These are phyloP conservation scores for Aricia artaxerxes DNA, from an alignment of 2,888 invertebrate genomes.

Conservation along the genomic window DNA sequence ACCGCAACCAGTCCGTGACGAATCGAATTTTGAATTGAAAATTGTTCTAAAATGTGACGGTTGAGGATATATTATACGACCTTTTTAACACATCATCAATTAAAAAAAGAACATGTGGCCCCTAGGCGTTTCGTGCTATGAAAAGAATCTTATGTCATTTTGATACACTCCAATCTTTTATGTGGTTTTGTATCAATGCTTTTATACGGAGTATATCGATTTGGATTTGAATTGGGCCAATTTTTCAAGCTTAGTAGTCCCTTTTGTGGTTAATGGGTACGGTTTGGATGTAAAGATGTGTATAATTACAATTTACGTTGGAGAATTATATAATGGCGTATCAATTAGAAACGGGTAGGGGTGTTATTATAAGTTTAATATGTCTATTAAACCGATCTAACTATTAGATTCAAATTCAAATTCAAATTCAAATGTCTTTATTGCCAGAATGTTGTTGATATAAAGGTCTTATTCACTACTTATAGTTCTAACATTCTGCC, in stretches of 20 bases:
- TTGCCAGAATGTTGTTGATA: no score
- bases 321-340: conserved; percentile 41
- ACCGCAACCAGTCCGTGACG: conserved; percentile 25
- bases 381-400: not conserved
- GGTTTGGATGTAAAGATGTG: conserved; percentile 57
- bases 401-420: no score
- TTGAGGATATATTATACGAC: conserved; percentile 62
- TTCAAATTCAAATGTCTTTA: no score
- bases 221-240: conserved; percentile 72
- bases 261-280: conserved; percentile 68
- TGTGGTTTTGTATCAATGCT: conserved; percentile 50
- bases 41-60: conserved; percentile 39
- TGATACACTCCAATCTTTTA: conserved; percentile 75
- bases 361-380: conserved; percentile 7
- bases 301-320: conserved; percentile 60
- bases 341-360: conserved; percentile 20
- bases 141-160: conserved; percentile 77
- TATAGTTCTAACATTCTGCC: no score
- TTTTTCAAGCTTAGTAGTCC: conserved; percentile 78
- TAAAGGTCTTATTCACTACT: no score
- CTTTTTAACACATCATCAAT: conserved; percentile 80
- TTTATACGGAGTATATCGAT: conserved; percentile 48
- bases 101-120: conserved; percentile 69
- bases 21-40: conserved; percentile 21
- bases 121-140: conserved; percentile 68